These are phyloP conservation scores for Eolophus roseicapilla DNA, from an alignment of 2,113 vertebrate genomes.

Conservation along the genomic window DNA sequence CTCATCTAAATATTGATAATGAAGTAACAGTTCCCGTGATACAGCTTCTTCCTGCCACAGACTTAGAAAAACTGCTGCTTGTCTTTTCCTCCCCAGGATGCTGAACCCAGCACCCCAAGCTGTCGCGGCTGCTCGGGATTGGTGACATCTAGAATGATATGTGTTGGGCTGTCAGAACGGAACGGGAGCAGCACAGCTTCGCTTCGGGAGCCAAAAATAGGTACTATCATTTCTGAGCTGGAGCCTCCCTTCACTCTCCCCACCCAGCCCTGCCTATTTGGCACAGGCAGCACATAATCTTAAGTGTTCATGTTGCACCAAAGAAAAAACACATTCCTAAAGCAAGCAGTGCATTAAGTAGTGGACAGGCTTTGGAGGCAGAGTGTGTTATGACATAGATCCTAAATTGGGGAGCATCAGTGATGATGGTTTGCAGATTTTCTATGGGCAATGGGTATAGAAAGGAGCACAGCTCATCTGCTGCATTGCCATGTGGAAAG, in stretches of 20 bases:
- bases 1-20: background rate
- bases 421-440: constrained; percentile 24
- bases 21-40: background rate
- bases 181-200: constrained; percentile 38
- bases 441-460: background rate
- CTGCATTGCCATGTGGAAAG: background rate
- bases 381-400: background rate
- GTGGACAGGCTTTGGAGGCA: constrained; percentile 26
- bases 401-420: background rate
- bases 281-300: constrained; percentile 7
- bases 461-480: background rate
- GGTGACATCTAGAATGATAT: constrained; percentile 31
- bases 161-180: constrained; percentile 17
- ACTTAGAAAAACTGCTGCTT: background rate
- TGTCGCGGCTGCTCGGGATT: background rate
- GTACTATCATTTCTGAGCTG: constrained; percentile 56
- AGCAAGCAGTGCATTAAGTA: background rate
- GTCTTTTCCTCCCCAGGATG: background rate
- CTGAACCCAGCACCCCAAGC: constrained; percentile 3
- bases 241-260: constrained; percentile 43
- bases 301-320: background rate
- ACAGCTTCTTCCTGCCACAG: background rate
- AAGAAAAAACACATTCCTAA: constrained; percentile 23
- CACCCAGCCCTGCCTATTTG: constrained; percentile 36
- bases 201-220: constrained; percentile 51